phyloP scores from a whole-genome alignment of 2,888 invertebrate genomes.

The Galeruca laticollis region DNA sequence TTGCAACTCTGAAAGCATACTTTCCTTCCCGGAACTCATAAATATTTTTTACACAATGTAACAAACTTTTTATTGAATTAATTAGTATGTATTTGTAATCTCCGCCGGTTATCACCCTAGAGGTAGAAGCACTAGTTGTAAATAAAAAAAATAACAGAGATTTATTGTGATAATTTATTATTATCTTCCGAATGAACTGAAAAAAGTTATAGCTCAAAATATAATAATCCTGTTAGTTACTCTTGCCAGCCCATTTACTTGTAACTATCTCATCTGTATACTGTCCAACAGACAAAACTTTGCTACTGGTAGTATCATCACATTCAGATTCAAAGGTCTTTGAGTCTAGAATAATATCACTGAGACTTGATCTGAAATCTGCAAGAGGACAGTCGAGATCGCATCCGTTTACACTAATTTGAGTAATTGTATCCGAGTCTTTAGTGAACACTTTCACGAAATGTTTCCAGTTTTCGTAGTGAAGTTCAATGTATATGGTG shows the following conservation, averaged over 20 bases:
- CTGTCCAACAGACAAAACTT: background rate
- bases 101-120: no score
- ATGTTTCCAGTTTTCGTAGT: background rate
- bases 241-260: background rate
- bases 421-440: background rate
- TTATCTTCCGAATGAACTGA: no score
- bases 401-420: conserved; percentile 15
- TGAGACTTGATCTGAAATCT: background rate
- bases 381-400: background rate
- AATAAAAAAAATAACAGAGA: no score
- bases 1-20: no score
- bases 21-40: no score
- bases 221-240: background rate
- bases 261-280: background rate
- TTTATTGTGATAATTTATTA: no score
- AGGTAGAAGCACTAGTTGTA: no score
- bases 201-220: background rate
- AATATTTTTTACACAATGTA: no score
- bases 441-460: background rate
- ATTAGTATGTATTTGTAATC: no score
- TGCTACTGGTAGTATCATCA: background rate
- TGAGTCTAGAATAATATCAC: background rate
- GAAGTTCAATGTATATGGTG: conserved; percentile 70
- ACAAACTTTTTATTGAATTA: no score
- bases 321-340: background rate